phyloP scores from a whole-genome alignment of 1,140 invertebrate genomes.

The Drosophila sucinea region DNA sequence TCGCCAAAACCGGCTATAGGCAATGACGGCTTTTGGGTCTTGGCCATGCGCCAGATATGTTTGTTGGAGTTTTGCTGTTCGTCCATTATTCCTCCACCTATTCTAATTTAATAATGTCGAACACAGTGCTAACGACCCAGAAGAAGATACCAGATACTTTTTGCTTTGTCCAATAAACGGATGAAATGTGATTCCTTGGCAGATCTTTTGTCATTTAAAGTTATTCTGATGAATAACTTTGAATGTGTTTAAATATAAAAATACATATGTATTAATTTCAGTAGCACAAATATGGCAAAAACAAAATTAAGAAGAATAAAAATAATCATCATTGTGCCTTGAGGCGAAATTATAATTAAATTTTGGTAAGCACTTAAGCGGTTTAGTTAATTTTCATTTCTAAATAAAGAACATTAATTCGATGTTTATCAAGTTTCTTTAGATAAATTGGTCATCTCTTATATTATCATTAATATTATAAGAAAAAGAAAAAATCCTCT shows the following conservation, averaged over 20 bases:
- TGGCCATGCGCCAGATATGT: conserved; percentile 64
- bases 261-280: conserved; percentile 6
- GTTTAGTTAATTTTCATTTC: background rate
- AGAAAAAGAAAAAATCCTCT: too few species aligned
- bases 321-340: background rate
- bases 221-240: conserved; percentile 13
- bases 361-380: conserved; percentile 10
- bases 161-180: conserved; percentile 7
- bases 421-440: background rate
- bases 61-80: conserved; percentile 23
- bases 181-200: conserved; percentile 31
- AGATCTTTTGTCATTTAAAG: conserved; percentile 12
- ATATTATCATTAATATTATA: background rate
- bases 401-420: conserved; percentile 1
- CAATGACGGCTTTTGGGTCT: conserved; percentile 36
- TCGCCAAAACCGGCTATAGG: conserved; percentile 51
- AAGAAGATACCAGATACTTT: conserved; percentile 47
- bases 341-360: conserved; percentile 3
- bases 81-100: conserved; percentile 19
- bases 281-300: conserved; percentile 15
- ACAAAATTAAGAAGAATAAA: background rate
- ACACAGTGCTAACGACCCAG: conserved; percentile 49
- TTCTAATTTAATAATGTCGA: conserved; percentile 67
- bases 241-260: background rate
- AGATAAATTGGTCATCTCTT: background rate